phyloP scores from a whole-genome alignment of 1,140 invertebrate genomes.

The Linepithema humile region DNA sequence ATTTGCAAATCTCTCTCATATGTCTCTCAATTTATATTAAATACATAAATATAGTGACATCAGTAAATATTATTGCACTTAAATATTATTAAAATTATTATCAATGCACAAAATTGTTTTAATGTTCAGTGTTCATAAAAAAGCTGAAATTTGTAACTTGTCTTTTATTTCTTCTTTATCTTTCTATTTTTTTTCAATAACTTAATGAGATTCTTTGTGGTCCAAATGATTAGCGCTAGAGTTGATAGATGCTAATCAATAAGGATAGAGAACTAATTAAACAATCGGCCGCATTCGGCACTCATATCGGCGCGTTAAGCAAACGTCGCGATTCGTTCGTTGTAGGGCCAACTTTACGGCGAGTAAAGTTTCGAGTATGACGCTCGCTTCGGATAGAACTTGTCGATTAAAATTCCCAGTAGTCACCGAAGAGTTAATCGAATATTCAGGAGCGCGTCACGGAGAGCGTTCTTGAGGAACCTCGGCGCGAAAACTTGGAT shows the following conservation, averaged over 20 bases:
- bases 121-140: background rate
- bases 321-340: constrained; percentile 39
- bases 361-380: constrained; percentile 43
- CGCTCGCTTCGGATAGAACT: constrained; percentile 51
- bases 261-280: constrained; percentile 47
- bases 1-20: background rate
- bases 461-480: constrained; percentile 32
- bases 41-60: too few species aligned
- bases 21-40: too few species aligned
- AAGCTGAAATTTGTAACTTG: background rate
- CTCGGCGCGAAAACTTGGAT: constrained; percentile 45
- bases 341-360: constrained; percentile 20
- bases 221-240: background rate
- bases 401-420: constrained; percentile 69
- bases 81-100: background rate
- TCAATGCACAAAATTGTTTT: background rate
- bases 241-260: constrained; percentile 29
- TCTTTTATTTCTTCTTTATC: too few species aligned
- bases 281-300: constrained; percentile 48
- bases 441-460: constrained; percentile 65
- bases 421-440: constrained; percentile 69
- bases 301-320: constrained; percentile 50
- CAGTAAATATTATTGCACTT: too few species aligned
- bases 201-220: background rate
- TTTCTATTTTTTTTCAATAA: background rate